Conservation (phyloP, 2,797 vertebrate genomes). For the Lycodopsis pacificus region DNA sequence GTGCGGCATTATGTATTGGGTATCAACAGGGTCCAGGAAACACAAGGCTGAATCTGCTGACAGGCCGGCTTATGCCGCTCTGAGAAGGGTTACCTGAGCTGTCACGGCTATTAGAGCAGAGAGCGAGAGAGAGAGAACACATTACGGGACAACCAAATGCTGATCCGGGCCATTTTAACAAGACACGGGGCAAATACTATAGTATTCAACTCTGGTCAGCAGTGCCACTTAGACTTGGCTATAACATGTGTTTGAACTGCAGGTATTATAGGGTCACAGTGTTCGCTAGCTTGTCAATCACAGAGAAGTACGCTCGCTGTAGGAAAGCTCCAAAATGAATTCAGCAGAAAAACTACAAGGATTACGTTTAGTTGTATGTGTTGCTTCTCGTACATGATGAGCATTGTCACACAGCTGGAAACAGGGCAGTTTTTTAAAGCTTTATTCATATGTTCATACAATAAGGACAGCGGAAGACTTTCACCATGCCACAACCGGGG, state of each 20-base stretch:
- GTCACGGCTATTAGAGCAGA: slow-evolving; percentile 64
- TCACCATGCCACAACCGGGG: neutral
- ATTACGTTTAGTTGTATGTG: neutral
- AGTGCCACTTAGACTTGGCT: neutral
- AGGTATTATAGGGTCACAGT: neutral
- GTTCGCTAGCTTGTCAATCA: neutral
- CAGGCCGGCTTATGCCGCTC: slow-evolving; percentile 64
- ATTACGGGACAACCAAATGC: slow-evolving; percentile 32
- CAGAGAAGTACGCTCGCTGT: neutral
- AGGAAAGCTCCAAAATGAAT: neutral
- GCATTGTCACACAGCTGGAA: neutral
- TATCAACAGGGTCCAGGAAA: slow-evolving; percentile 71
- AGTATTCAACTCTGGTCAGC: slow-evolving; percentile 8
- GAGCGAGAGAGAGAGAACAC: neutral
- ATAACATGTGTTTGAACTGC: neutral
- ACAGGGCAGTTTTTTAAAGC: neutral
- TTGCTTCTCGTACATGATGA: neutral
- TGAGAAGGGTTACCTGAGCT: slow-evolving; percentile 61
- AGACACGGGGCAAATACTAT: slow-evolving; percentile 11
- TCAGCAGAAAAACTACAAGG: neutral
- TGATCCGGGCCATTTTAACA: slow-evolving; percentile 38
- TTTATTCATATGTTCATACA: neutral
- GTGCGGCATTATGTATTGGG: slow-evolving; percentile 66
- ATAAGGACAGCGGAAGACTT: neutral
- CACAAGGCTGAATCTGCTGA: slow-evolving; percentile 66